A percentile compares a stretch with the other conserved stretches of the same genome.
Evolutionary conservation across 1,140 invertebrate species (phyloP).

Genomic region (Zaprionus kolodkinae): DNA sequence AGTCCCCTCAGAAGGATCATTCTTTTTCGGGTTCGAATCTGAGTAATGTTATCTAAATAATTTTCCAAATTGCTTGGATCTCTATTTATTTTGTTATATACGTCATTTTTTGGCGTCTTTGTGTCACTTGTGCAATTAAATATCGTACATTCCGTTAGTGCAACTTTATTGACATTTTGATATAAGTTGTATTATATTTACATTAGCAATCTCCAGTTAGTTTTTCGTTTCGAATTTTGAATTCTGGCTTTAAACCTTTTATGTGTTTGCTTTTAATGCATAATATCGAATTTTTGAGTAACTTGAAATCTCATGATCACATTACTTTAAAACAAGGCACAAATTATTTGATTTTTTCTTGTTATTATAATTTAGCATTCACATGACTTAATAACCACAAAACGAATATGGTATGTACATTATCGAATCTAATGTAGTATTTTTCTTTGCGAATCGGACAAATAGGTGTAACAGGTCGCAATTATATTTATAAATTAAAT

Average conservation of each 20-base stretch:
- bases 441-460: constrained; percentile 73
- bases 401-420: constrained; percentile 55
- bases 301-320: constrained; percentile 7
- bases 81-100: constrained; percentile 61
- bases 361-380: constrained; percentile 43
- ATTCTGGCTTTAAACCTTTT: constrained; percentile 42
- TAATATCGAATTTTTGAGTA: constrained; percentile 40
- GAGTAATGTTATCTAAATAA: constrained; percentile 66
- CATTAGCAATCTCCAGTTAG: constrained; percentile 68
- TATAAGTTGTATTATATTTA: constrained; percentile 56
- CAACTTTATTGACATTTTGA: constrained; percentile 54
- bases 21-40: constrained; percentile 57
- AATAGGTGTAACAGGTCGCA: constrained; percentile 63
- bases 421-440: constrained; percentile 48
- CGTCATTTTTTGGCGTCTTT: neutral
- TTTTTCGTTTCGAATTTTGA: constrained; percentile 54
- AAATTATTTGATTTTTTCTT: constrained; percentile 47
- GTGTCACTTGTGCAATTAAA: constrained; percentile 22
- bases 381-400: constrained; percentile 76
- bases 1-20: constrained; percentile 50
- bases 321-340: constrained; percentile 34
- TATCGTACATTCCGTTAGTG: constrained; percentile 74
- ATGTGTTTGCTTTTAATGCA: constrained; percentile 26
- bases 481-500: constrained; percentile 34
- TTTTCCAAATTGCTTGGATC: constrained; percentile 12